Conservation (phyloP, 2,113 vertebrate genomes). For the Lycocorax pyrrhopterus region DNA sequence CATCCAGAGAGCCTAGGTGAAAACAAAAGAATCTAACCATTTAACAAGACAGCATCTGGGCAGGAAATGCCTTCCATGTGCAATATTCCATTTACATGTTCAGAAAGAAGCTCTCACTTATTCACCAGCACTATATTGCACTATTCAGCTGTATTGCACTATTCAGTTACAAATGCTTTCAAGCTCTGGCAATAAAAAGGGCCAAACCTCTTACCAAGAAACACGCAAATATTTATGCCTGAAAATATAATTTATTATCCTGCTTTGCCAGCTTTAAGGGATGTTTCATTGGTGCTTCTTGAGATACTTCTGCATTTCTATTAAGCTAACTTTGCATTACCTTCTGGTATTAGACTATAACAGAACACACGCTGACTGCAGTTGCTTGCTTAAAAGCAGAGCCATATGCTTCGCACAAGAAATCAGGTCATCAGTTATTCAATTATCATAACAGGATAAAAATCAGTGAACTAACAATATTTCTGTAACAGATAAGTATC, state of each 20-base stretch:
- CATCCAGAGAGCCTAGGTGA: not conserved
- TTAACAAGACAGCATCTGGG: not conserved
- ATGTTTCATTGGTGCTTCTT: not conserved
- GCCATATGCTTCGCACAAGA: not conserved
- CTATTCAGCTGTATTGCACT: not conserved
- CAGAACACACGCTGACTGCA: not conserved
- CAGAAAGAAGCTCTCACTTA: not conserved
- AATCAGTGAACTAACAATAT: not conserved
- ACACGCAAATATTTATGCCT: not conserved
- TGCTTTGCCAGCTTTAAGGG: not conserved
- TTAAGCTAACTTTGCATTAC: not conserved
- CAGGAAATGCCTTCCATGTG: not conserved
- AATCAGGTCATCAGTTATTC: constrained; percentile 15
- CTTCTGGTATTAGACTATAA: not conserved
- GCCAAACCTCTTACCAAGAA: not conserved
- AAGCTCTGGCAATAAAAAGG: not conserved
- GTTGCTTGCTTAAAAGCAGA: not conserved
- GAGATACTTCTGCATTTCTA: not conserved
- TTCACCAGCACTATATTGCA: not conserved
- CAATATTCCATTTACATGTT: not conserved
- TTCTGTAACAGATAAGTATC: not conserved
- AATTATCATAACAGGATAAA: not conserved
- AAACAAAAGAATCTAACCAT: not conserved
- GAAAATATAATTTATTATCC: not conserved
- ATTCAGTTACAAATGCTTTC: not conserved